A percentile compares a stretch with the other conserved stretches of the same genome.
phyloP scores from a whole-genome alignment of 2,888 invertebrate species.

The Venusia cambrica region DNA sequence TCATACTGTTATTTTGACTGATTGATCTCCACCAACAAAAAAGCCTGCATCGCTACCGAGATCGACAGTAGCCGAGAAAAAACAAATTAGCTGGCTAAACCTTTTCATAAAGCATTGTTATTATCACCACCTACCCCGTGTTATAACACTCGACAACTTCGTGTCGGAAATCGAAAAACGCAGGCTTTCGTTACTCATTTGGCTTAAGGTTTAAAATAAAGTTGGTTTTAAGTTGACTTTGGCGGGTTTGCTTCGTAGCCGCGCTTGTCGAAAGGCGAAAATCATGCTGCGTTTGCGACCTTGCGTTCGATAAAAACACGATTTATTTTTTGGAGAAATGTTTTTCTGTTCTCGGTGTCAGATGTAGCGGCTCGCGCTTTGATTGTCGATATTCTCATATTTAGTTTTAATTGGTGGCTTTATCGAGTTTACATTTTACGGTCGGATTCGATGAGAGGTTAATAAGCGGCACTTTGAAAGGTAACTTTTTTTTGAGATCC shows the following conservation, averaged over 20 bases:
- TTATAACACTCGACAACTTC: slow-evolving; percentile 48
- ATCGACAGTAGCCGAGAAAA: slow-evolving; percentile 80
- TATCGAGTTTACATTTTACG: slow-evolving; percentile 82
- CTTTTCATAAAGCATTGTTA: slow-evolving; percentile 80
- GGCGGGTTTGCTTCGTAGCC: slow-evolving; percentile 44
- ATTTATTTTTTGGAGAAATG: slow-evolving; percentile 73
- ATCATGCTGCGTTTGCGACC: slow-evolving; percentile 75
- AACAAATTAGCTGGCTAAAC: slow-evolving; percentile 81
- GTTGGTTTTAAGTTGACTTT: slow-evolving; percentile 23
- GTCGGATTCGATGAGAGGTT: slow-evolving; percentile 80
- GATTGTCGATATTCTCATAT: slow-evolving; percentile 80
- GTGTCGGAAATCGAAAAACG: slow-evolving; percentile 44
- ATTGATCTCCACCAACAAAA: slow-evolving; percentile 77
- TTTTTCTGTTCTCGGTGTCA: slow-evolving; percentile 73
- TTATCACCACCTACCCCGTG: slow-evolving; percentile 75
- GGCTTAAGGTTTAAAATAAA: slow-evolving; percentile 52
- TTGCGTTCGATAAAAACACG: slow-evolving; percentile 69
- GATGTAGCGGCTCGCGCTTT: slow-evolving; percentile 78
- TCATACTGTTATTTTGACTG: slow-evolving; percentile 82
- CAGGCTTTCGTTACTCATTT: slow-evolving; percentile 36
- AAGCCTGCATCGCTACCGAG: slow-evolving; percentile 77
- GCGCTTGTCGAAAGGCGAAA: slow-evolving; percentile 71
- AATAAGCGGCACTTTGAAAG: slow-evolving; percentile 81
- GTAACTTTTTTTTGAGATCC: slow-evolving; percentile 75
- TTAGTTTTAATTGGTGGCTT: slow-evolving; percentile 82